Evolutionary conservation across 1,140 invertebrate genomes (phyloP), one percentile per base, ranked within the genome.

Genomic region (Diuraphis noxia): DNA sequence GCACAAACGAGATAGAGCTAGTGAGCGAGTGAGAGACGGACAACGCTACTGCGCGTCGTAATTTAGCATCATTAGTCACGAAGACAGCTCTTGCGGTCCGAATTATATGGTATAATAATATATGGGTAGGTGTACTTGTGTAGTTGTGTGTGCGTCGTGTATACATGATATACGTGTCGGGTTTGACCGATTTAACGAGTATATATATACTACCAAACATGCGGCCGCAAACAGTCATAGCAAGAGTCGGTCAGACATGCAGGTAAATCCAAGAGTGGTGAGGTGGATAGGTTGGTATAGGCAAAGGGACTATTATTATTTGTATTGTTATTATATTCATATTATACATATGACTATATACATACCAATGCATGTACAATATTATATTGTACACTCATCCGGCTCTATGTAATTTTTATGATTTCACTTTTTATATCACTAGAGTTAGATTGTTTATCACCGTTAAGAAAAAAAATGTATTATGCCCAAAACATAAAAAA

Each of bases 31-130:
- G 38, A 40, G 56, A 41, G 56, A 90, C n/a, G 43, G 41, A 91
- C 43, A 43, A 43, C 81, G 81, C 88, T 84, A 43, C 84, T n/a
- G 84, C 43, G 89, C 89, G 89, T 34, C 23, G 77, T 91, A 91
- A 91, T 91, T 91, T 91, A 91, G 6, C 77, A 38, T 91, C 89
- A 91, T 91, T 91, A 91, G 89, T 91, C 89, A 91, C 52, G 41
- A 81, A 91, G 89, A 91, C 89, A 82, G 89, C 77, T 81, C 89
- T 81, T 43, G 88, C 49, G 21, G 89, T 82, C 41, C 52, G 77
- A 43, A 88, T 88, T 63, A 63, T 88, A 63, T 52, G 2, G 84
- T 86, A 38, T 49, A 40, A n/a, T 86, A 52, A 52, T 34, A 49
- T 52, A n/a, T 52, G 56, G 56, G 30, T 72, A 72, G 56, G 30